Conservation (phyloP, 2,797 vertebrate species). For the Halcyon smyrnensis region DNA sequence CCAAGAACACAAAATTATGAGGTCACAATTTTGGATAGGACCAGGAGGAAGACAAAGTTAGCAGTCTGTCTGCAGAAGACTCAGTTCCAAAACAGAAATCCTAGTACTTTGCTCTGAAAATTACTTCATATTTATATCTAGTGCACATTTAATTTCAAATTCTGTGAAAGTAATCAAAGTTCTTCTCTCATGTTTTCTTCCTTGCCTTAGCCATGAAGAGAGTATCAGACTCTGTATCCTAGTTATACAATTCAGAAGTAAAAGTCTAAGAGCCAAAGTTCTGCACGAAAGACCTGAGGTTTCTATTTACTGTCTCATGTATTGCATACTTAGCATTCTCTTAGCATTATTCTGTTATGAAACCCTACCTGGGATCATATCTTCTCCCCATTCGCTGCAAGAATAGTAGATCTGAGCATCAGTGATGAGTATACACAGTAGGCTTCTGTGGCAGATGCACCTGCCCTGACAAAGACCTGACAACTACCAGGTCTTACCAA, state of each 20-base stretch:
- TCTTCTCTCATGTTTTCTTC: background rate
- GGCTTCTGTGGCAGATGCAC: background rate
- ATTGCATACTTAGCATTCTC: background rate
- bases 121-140: background rate
- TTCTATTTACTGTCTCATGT: background rate
- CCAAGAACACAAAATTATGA: background rate
- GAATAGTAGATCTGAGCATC: background rate
- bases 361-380: background rate
- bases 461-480: background rate
- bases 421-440: background rate
- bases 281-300: background rate
- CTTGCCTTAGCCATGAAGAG: background rate
- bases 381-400: background rate
- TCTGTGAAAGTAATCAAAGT: background rate
- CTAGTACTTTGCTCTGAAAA: background rate
- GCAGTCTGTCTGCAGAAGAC: background rate
- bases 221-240: background rate
- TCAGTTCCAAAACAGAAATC: background rate
- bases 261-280: background rate
- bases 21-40: background rate
- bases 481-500: background rate
- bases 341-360: background rate
- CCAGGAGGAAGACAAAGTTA: background rate
- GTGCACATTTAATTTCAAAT: background rate
- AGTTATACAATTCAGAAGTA: background rate